These are phyloP conservation scores for Thermophis baileyi DNA, from an alignment of 2,113 vertebrate genomes.

Conservation along the genomic window DNA sequence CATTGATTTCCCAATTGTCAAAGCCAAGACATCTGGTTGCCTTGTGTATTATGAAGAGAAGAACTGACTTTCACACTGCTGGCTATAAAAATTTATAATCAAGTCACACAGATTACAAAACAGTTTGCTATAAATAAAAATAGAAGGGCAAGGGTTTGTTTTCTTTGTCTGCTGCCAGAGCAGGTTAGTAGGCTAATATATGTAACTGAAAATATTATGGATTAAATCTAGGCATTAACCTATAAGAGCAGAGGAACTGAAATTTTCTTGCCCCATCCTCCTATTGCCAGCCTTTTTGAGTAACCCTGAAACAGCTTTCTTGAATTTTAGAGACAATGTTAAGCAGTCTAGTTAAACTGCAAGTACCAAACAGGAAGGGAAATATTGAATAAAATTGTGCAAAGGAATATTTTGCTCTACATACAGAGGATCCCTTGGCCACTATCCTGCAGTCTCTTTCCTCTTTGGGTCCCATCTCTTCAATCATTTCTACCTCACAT, in stretches of 20 bases:
- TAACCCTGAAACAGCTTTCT: not conserved
- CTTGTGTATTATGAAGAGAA: not conserved
- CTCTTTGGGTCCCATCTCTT: not conserved
- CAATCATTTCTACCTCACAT: not conserved
- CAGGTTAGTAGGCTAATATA: not conserved
- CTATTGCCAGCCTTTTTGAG: not conserved
- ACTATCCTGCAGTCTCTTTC: not conserved
- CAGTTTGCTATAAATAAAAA: not conserved
- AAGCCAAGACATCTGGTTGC: not conserved
- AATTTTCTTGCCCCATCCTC: not conserved
- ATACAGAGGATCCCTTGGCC: not conserved
- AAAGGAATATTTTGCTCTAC: not conserved
- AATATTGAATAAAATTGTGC: not conserved
- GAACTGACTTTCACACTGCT: not conserved
- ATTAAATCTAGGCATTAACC: not conserved
- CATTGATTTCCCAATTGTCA: not conserved
- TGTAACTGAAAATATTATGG: not conserved
- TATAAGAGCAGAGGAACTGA: not conserved
- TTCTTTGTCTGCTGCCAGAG: not conserved
- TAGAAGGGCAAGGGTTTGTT: not conserved
- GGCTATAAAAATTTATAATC: not conserved
- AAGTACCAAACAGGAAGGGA: not conserved
- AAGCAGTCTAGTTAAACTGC: not conserved
- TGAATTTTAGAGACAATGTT: not conserved
- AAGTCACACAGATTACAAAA: not conserved